phyloP scores from a whole-genome alignment of 37 sponge, comb jelly and placozoan species.

The Theonella swinhoei region DNA sequence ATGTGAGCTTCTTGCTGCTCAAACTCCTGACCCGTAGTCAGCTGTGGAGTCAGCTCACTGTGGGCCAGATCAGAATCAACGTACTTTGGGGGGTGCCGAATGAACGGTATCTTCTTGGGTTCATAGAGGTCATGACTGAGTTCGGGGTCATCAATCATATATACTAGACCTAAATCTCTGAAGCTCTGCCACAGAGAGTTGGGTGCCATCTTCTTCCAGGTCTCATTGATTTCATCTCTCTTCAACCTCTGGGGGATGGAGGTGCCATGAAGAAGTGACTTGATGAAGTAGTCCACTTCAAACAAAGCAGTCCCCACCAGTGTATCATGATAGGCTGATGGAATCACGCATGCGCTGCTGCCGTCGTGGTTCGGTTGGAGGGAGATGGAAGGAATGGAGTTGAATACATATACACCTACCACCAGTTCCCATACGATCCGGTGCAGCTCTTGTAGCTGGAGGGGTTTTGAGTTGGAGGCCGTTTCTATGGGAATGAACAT shows the following conservation, averaged over 20 bases:
- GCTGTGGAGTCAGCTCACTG: conserved; percentile 28
- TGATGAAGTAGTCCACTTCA: conserved; percentile 60
- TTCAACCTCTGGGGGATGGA: conserved; percentile 65
- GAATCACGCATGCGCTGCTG: conserved; percentile 48
- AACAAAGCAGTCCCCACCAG: conserved; percentile 71
- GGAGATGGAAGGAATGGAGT: conserved; percentile 67
- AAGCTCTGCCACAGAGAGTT: conserved; percentile 27
- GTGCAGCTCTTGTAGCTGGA: conserved; percentile 67
- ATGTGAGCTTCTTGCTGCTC: conserved; percentile 3
- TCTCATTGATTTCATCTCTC: conserved; percentile 35
- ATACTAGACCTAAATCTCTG: conserved; percentile 39
- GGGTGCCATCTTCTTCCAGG: conserved; percentile 63
- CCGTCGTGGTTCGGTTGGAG: conserved; percentile 76
- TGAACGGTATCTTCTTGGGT: conserved; percentile 22
- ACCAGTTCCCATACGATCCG: conserved; percentile 83
- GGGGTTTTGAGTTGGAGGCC: conserved; percentile 8
- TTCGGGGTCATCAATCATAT: conserved; percentile 51
- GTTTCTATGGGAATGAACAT: conserved; percentile 27
- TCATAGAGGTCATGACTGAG: conserved; percentile 54
- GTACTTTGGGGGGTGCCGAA: conserved; percentile 43
- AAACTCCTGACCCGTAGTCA: conserved; percentile 46
- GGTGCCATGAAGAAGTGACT: conserved; percentile 69
- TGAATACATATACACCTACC: conserved; percentile 86
- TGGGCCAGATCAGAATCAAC: conserved; percentile 49
- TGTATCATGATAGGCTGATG: conserved; percentile 85